phyloP scores from a whole-genome alignment of 2,888 invertebrate genomes.

The Trissonchulus sp. region DNA sequence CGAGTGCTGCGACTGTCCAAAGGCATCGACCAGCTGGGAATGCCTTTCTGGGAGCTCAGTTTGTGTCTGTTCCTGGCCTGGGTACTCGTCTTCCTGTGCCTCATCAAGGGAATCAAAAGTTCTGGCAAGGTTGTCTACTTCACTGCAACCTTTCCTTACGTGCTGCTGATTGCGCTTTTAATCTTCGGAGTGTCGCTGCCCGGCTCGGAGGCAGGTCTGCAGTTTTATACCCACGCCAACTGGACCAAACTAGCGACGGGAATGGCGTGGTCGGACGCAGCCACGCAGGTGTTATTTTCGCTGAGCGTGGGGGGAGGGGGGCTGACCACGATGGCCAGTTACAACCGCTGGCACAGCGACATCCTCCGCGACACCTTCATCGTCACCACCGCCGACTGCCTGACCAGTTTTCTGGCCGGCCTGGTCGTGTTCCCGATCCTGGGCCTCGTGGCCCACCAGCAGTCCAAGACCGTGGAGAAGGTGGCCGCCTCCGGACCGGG shows the following conservation, averaged over 20 bases:
- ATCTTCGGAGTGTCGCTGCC: neutral
- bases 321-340: constrained; percentile 26
- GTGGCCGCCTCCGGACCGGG: constrained; percentile 7
- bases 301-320: constrained; percentile 27
- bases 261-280: constrained; percentile 24
- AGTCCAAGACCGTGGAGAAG: neutral
- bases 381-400: constrained; percentile 25
- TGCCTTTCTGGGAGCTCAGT: constrained; percentile 24
- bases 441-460: constrained; percentile 18
- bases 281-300: constrained; percentile 27
- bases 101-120: constrained; percentile 28
- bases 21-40: constrained; percentile 6
- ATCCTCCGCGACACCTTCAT: constrained; percentile 25
- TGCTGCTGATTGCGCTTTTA: neutral
- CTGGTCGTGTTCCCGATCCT: constrained; percentile 30
- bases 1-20: neutral
- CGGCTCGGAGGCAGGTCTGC: neutral
- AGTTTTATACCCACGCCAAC: constrained; percentile 8
- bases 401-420: constrained; percentile 30
- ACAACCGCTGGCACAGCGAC: constrained; percentile 28
- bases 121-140: constrained; percentile 30
- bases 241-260: constrained; percentile 13
- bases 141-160: constrained; percentile 30
- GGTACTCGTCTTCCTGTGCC: constrained; percentile 27
- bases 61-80: constrained; percentile 19